Evolutionary conservation across 2,888 invertebrate species (phyloP).

Genomic region (Cephus pulcher): DNA sequence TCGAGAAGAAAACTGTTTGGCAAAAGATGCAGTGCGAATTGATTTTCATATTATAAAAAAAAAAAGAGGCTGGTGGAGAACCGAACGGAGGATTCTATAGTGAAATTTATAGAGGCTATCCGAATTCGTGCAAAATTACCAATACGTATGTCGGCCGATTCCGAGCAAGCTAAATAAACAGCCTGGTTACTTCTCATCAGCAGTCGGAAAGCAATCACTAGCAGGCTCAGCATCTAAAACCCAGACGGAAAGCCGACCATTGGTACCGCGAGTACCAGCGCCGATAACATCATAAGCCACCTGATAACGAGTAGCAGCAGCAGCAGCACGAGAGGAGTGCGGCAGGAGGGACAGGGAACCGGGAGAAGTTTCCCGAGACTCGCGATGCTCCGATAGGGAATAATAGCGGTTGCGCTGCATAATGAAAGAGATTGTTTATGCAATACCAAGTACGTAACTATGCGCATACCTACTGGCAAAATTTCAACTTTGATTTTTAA

Average conservation of each 20-base stretch:
- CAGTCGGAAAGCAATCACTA: too few species aligned
- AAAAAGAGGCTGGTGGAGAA: not conserved
- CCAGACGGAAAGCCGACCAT: not conserved
- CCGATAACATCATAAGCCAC: not conserved
- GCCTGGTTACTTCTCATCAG: too few species aligned
- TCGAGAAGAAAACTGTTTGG: not conserved
- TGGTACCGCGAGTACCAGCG: not conserved
- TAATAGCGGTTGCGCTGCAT: conserved; percentile 30
- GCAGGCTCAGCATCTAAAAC: not conserved
- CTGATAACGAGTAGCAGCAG: not conserved
- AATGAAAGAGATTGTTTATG: not conserved
- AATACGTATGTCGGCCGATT: not conserved
- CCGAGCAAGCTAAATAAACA: too few species aligned
- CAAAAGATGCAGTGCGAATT: not conserved
- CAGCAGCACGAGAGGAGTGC: not conserved
- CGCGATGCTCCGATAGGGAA: conserved; percentile 47
- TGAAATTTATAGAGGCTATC: not conserved
- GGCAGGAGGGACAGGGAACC: not conserved
- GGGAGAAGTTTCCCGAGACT: conserved; percentile 42
- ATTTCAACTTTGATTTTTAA: not conserved
- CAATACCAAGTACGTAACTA: not conserved
- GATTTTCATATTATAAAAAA: not conserved
- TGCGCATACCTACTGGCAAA: not conserved
- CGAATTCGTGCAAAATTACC: not conserved
- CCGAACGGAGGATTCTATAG: too few species aligned